phyloP scores from a whole-genome alignment of 2,797 vertebrate species.

The Acrossocheilus fasciatus region DNA sequence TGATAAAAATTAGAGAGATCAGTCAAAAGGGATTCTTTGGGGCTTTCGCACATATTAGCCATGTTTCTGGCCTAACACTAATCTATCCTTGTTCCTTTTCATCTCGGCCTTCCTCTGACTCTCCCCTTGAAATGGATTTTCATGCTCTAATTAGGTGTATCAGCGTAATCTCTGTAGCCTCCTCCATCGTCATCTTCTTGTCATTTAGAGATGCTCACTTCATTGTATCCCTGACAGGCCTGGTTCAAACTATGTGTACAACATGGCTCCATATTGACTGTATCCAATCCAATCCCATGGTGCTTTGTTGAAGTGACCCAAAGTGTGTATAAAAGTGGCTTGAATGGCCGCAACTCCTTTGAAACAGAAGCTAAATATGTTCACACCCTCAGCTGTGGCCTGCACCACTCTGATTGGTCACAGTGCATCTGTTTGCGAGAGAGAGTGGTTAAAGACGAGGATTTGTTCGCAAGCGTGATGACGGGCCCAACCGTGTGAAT shows the following conservation, averaged over 20 bases:
- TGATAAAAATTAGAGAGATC: slow-evolving; percentile 41
- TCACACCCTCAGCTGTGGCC: slow-evolving; percentile 76
- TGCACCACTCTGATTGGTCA: slow-evolving; percentile 82
- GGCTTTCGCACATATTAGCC: slow-evolving; percentile 37
- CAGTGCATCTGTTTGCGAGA: slow-evolving; percentile 74
- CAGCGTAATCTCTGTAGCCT: slow-evolving; percentile 75
- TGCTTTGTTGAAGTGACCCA: slow-evolving; percentile 78
- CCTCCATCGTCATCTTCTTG: slow-evolving; percentile 59
- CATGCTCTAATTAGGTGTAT: slow-evolving; percentile 78
- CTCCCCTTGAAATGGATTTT: slow-evolving; percentile 57
- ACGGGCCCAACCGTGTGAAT: slow-evolving; percentile 72
- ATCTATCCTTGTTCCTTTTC: slow-evolving; percentile 58
- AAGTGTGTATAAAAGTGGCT: slow-evolving; percentile 65
- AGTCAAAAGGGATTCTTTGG: slow-evolving; percentile 14
- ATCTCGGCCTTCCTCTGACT: slow-evolving; percentile 34
- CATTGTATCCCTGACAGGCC: slow-evolving; percentile 65
- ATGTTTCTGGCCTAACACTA: slow-evolving; percentile 59
- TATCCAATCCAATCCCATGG: slow-evolving; percentile 84
- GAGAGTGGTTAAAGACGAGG: slow-evolving; percentile 42
- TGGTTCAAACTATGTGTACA: slow-evolving; percentile 70
- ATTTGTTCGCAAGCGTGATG: slow-evolving; percentile 61
- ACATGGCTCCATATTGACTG: slow-evolving; percentile 79
- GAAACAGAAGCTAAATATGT: slow-evolving; percentile 71
- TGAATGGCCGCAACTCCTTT: slow-evolving; percentile 60
- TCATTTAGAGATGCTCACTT: slow-evolving; percentile 65